Conservation (phyloP, 2,888 invertebrate species). For the Sinohyriopsis cumingii region DNA sequence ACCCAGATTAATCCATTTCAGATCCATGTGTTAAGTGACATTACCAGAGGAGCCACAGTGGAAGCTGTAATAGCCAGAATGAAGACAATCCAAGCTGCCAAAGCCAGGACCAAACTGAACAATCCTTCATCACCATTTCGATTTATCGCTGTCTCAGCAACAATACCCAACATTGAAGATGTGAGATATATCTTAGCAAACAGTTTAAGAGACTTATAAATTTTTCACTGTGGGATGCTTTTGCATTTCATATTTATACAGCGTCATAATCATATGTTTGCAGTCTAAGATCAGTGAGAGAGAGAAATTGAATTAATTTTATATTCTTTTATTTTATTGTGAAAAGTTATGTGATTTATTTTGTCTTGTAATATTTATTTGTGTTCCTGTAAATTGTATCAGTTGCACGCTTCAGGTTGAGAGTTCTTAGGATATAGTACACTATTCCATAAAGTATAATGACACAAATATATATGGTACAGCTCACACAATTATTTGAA, state of each 20-base stretch:
- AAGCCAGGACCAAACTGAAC: constrained; percentile 32
- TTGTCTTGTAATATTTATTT: too few relatives aligned
- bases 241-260: too few relatives aligned
- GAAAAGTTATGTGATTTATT: too few relatives aligned
- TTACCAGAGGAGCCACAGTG: constrained; percentile 81
- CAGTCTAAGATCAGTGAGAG: background rate
- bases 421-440: too few relatives aligned
- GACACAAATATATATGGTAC: too few relatives aligned
- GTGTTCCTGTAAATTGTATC: too few relatives aligned
- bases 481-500: too few relatives aligned
- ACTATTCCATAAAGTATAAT: too few relatives aligned
- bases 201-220: background rate
- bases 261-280: background rate
- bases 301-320: too few relatives aligned
- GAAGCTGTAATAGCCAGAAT: constrained; percentile 87
- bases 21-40: constrained; percentile 82
- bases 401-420: too few relatives aligned
- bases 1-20: constrained; percentile 20
- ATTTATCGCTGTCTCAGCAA: constrained; percentile 86
- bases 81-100: constrained; percentile 80
- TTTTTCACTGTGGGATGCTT: background rate
- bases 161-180: constrained; percentile 85
- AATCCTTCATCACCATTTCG: constrained; percentile 66
- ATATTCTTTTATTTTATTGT: too few relatives aligned
- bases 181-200: constrained; percentile 54